Conservation (phyloP, 2,888 invertebrate species). For the Sturmia bella region DNA sequence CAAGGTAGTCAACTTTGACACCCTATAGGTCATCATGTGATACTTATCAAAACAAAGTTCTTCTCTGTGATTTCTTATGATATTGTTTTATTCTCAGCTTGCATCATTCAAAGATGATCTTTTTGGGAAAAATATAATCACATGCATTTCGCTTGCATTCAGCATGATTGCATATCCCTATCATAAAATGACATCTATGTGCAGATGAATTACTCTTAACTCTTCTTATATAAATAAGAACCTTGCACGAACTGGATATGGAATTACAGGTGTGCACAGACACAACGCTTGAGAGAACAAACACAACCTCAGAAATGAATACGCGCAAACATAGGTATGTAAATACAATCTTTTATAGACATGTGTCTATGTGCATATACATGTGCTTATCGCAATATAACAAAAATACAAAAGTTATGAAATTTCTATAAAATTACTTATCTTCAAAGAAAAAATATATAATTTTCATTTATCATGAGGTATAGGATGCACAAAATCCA, state of each 20-base stretch:
- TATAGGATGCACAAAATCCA: background rate
- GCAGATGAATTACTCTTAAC: constrained; percentile 27
- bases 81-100: constrained; percentile 17
- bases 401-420: constrained; percentile 34
- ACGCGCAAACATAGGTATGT: background rate
- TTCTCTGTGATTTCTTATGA: background rate
- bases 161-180: constrained; percentile 67
- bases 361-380: background rate
- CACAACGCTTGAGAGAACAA: background rate
- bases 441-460: constrained; percentile 44
- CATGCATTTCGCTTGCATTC: constrained; percentile 41
- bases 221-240: constrained; percentile 36
- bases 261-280: too few species aligned
- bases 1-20: too few species aligned
- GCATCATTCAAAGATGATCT: too few species aligned
- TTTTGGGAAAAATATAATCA: background rate
- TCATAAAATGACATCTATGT: constrained; percentile 68
- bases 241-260: too few species aligned
- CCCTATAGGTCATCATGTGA: too few species aligned
- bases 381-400: background rate
- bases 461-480: constrained; percentile 41
- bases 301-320: constrained; percentile 1
- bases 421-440: constrained; percentile 55
- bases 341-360: background rate
- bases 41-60: too few species aligned